phyloP scores from a whole-genome alignment of 1,140 invertebrate species.

The Ips typographus region DNA sequence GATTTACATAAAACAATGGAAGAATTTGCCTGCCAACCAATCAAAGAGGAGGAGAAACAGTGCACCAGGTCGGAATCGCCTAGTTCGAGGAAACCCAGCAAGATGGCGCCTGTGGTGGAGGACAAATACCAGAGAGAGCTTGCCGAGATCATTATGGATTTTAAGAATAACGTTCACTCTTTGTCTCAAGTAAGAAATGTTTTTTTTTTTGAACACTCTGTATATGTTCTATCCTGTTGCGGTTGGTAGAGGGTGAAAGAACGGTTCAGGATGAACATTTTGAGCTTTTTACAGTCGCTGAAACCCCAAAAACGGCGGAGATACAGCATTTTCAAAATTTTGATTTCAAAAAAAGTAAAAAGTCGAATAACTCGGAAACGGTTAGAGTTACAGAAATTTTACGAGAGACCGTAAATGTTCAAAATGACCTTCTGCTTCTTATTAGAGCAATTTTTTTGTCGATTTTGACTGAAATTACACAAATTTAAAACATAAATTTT shows the following conservation, averaged over 20 bases:
- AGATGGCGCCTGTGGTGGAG: constrained; percentile 38
- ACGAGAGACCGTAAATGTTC: too few relatives aligned
- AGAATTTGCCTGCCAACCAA: neutral
- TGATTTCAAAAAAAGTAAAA: too few relatives aligned
- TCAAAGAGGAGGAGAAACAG: neutral
- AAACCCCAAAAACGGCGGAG: too few relatives aligned
- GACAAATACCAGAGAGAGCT: constrained; percentile 71
- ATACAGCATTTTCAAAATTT: too few relatives aligned
- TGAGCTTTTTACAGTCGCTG: too few relatives aligned
- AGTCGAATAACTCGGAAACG: too few relatives aligned
- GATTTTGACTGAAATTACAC: neutral
- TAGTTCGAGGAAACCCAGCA: neutral
- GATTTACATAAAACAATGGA: constrained; percentile 3
- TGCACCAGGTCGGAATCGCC: neutral
- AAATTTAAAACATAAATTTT: constrained; percentile 2
- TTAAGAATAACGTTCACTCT: constrained; percentile 85
- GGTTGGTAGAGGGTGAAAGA: too few relatives aligned
- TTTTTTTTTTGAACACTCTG: neutral
- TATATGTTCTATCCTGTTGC: neutral
- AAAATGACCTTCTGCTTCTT: neutral
- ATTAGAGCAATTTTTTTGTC: neutral
- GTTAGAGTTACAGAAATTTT: too few relatives aligned
- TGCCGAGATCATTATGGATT: constrained; percentile 84
- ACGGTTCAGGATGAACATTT: too few relatives aligned
- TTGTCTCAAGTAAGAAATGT: constrained; percentile 66